Evolutionary conservation across 2,888 invertebrate genomes (phyloP).

Genomic region (Caenorhabditis uteleia): DNA sequence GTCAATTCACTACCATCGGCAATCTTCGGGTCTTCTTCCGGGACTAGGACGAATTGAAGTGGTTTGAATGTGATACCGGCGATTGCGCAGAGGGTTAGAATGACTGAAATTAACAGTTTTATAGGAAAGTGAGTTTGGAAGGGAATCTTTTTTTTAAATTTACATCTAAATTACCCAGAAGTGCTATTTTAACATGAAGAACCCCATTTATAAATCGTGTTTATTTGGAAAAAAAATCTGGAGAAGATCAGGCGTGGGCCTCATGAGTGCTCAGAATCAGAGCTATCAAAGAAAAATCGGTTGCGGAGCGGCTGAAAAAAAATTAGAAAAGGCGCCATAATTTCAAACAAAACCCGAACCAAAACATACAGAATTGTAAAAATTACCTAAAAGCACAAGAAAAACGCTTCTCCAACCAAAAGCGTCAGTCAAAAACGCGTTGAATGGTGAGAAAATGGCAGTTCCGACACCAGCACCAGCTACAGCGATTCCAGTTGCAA

Average conservation of each 20-base stretch:
- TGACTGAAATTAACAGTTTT: conserved; percentile 65
- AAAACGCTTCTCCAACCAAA: conserved; percentile 89
- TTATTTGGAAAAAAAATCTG: no score
- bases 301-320: no score
- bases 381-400: conserved; percentile 80
- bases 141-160: no score
- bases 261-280: no score
- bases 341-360: background rate
- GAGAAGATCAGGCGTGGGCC: background rate
- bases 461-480: conserved; percentile 96
- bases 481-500: conserved; percentile 94
- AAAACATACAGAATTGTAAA: no score
- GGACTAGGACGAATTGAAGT: conserved; percentile 72
- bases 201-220: no score
- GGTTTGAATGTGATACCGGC: conserved; percentile 91
- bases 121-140: no score
- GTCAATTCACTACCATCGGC: no score
- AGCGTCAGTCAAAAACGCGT: conserved; percentile 75
- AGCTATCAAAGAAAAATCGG: no score
- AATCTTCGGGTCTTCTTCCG: conserved; percentile 47
- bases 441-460: conserved; percentile 81
- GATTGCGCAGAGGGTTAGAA: conserved; percentile 85
- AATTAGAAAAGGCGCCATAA: no score
- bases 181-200: no score
- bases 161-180: no score